phyloP scores from a whole-genome alignment of 2,113 vertebrate species.

The Ictalurus punctatus region DNA sequence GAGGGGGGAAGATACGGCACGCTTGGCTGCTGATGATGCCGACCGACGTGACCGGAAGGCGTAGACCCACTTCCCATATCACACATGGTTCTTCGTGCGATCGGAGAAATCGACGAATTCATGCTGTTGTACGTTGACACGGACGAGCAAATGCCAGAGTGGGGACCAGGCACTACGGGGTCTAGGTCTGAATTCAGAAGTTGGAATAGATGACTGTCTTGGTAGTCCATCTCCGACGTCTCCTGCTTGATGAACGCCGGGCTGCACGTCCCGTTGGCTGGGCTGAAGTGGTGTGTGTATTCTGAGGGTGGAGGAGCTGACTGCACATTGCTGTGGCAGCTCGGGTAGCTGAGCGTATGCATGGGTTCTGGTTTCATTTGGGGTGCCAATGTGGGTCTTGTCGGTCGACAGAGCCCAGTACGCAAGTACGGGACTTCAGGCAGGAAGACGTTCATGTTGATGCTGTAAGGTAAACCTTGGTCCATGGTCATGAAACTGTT shows the following conservation, averaged over 20 bases:
- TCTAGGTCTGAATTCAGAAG: constrained; percentile 91
- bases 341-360: constrained; percentile 80
- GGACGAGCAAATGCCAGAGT: constrained; percentile 73
- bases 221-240: constrained; percentile 83
- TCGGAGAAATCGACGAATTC: constrained; percentile 74
- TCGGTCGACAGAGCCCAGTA: constrained; percentile 85
- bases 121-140: constrained; percentile 79
- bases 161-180: constrained; percentile 75
- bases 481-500: constrained; percentile 83
- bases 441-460: constrained; percentile 95
- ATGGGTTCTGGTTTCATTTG: constrained; percentile 89
- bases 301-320: constrained; percentile 74
- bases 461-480: constrained; percentile 87
- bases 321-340: constrained; percentile 71
- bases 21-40: constrained; percentile 71
- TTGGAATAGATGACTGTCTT: constrained; percentile 89
- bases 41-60: constrained; percentile 73
- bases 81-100: constrained; percentile 76
- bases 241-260: constrained; percentile 92
- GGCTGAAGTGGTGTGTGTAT: constrained; percentile 84
- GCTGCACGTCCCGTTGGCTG: constrained; percentile 73
- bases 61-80: constrained; percentile 72
- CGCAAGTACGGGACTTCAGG: constrained; percentile 88
- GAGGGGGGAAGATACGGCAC: constrained; percentile 89
- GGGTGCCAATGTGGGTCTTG: constrained; percentile 74